Evolutionary conservation across 2,888 invertebrate species (phyloP).

Genomic region (Ceratothoa steindachneri): DNA sequence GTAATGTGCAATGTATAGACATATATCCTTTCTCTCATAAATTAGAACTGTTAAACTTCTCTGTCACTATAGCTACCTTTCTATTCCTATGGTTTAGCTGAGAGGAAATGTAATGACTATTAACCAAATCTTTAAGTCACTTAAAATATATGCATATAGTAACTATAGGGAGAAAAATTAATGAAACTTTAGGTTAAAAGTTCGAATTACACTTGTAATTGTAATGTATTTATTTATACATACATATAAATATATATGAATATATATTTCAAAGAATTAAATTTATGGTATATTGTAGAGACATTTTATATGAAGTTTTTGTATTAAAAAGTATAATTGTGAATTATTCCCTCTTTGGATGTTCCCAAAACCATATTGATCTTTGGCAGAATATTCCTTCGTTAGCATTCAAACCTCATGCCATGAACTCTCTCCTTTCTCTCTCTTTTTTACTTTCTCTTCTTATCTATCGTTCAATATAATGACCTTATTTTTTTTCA

Average conservation of each 20-base stretch:
- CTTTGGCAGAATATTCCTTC: not conserved
- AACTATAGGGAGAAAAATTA: not conserved
- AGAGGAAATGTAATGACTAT: not conserved
- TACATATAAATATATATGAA: not conserved
- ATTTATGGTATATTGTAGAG: not conserved
- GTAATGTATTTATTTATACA: constrained; percentile 2
- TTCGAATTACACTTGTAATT: not conserved
- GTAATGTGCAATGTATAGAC: constrained; percentile 8
- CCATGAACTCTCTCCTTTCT: not conserved
- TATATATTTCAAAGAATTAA: constrained; percentile 1
- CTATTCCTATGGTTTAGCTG: not conserved
- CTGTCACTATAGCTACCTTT: not conserved
- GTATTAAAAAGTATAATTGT: not conserved
- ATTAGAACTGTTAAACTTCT: not conserved
- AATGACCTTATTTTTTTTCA: too few species aligned
- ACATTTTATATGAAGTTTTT: not conserved
- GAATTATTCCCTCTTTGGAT: not conserved
- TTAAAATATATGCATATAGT: not conserved
- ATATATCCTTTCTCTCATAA: not conserved
- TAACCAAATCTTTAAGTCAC: not conserved
- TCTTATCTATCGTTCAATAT: too few species aligned
- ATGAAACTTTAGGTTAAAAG: not conserved
- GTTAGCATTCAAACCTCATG: not conserved
- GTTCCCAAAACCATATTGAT: not conserved
- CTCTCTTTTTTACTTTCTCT: too few species aligned